These are phyloP conservation scores for Xanthia togata DNA, from an alignment of 2,888 invertebrate genomes.

Conservation along the genomic window DNA sequence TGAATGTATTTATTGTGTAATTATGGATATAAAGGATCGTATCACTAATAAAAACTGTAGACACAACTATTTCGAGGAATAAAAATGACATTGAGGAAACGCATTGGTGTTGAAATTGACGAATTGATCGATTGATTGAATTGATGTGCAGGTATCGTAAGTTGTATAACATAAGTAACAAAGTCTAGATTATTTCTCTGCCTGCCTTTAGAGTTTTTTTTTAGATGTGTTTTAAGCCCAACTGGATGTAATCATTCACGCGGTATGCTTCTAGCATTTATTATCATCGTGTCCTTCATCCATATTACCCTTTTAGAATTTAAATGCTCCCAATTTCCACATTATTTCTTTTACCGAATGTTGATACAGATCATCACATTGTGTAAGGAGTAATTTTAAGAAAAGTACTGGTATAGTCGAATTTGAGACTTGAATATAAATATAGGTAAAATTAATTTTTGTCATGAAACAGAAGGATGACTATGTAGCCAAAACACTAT, in stretches of 20 bases:
- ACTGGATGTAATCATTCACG: background rate
- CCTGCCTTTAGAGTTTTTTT: background rate
- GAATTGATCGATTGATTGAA: too few species aligned
- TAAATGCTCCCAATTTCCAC: constrained; percentile 8
- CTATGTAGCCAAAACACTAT: background rate
- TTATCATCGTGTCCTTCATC: background rate
- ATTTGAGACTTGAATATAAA: background rate
- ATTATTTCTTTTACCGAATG: background rate
- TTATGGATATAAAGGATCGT: constrained; percentile 6
- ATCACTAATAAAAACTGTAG: background rate
- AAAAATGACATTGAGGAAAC: background rate
- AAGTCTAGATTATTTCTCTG: background rate
- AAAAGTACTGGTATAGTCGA: background rate
- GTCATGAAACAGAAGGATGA: background rate
- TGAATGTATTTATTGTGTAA: background rate
- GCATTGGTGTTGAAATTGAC: background rate
- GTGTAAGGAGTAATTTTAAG: background rate
- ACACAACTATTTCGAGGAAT: background rate
- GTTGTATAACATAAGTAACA: background rate
- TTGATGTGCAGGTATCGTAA: background rate
- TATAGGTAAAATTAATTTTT: background rate
- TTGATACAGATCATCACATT: constrained; percentile 2
- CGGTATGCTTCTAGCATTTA: background rate
- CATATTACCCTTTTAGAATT: constrained; percentile 13
- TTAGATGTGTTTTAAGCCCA: background rate